A percentile compares a stretch with the other conserved stretches of the same genome.
Evolutionary conservation across 2,797 vertebrate species (phyloP).

Genomic region (Chaunax sp.): DNA sequence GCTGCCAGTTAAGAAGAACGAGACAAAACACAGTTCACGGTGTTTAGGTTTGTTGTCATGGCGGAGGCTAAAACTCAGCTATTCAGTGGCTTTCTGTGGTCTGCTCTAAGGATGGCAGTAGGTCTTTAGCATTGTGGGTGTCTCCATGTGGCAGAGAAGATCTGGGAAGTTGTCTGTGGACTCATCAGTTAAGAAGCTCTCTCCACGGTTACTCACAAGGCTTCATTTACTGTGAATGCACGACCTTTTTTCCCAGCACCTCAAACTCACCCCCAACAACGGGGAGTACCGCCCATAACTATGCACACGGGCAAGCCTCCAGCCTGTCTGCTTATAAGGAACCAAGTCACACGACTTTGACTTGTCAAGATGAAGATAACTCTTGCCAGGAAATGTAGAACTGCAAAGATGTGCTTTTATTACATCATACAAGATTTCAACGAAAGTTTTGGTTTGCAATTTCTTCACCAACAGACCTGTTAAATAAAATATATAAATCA

Average conservation of each 20-base stretch:
- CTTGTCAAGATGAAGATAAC: constrained; percentile 47
- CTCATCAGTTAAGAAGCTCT: constrained; percentile 73
- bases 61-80: constrained; percentile 70
- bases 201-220: constrained; percentile 71
- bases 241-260: constrained; percentile 75
- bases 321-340: constrained; percentile 40
- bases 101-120: constrained; percentile 69
- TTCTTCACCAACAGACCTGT: too few species aligned
- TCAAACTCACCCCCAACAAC: constrained; percentile 73
- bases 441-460: too few species aligned
- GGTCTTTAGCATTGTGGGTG: constrained; percentile 67
- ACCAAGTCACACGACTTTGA: constrained; percentile 56
- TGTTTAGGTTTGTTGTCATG: constrained; percentile 80
- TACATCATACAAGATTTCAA: too few species aligned
- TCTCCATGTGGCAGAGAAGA: constrained; percentile 64
- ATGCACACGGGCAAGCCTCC: constrained; percentile 60
- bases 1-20: constrained; percentile 79
- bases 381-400: constrained; percentile 17
- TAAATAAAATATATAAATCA: neutral
- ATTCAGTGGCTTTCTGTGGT: constrained; percentile 73
- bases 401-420: neutral
- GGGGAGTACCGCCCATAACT: constrained; percentile 65
- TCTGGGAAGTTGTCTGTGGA: constrained; percentile 73
- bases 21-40: constrained; percentile 77
- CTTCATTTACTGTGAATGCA: constrained; percentile 73